Evolutionary conservation across 2,113 vertebrate species (phyloP), one percentile per base, ranked within the genome.

Genomic region (Rhinopomastus cyanomelas): DNA sequence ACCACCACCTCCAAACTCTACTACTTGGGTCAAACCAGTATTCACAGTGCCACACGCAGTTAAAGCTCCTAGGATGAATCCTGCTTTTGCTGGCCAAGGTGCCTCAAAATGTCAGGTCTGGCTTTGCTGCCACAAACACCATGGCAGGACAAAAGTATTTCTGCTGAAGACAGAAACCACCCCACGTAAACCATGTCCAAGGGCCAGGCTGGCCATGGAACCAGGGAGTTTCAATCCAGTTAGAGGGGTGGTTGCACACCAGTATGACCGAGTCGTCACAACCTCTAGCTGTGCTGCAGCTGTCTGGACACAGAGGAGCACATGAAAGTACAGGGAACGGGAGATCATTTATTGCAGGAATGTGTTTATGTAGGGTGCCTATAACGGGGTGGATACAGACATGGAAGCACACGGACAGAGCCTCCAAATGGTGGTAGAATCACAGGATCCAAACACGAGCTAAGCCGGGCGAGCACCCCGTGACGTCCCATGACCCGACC

Each of bases 161-260:
- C 61, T 75, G 48, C 79, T 48, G 36, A 75, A 95, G 83, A 94
- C 64, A 90, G 32, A 78, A 79, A 88, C 75, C 29, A 67, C 61
- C 15, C 73, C 37, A 8, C 3, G 36, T 46, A 77, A 88, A 88
- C 44, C 53, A 66, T 37, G 52, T 93, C 48, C 34, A 79, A 66
- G 34, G 29, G 74, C 34, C 5, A 26, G 74, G 37, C 48, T 52
- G 48, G 82, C 49, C 64, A 67, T 22, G 22, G 52, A 52, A 66
- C 56, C 26, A 32, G 36, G 49, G 57, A 71, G 42, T 37, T 81
- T 79, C 18, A 49, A 29, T 51, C 84, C 6, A 44, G 62, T 57
- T 44, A 76, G 42, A n/a, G 72, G 46, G 27, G 36, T 44, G 29
- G 76, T 56, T 76, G 68, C 30, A 90, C 25, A 68, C 49, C 66